Base-by-base conservation (phyloP, 2,797 vertebrate genomes). In the Diglossa cyanea region DNA sequence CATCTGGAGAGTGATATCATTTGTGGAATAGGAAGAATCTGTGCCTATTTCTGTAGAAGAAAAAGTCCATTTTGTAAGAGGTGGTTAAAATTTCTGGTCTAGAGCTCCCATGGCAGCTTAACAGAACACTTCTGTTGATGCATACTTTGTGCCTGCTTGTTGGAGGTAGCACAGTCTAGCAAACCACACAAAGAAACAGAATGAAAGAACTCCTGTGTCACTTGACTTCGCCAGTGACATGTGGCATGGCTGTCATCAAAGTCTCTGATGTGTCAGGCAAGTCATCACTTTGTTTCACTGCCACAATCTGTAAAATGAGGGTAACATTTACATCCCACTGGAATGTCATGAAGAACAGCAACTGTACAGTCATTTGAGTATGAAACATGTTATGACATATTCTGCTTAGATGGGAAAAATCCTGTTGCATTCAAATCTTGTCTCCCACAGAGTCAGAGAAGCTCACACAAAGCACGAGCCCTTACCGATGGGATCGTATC, bases 401-500 rank as follows among this genome's bases (percentile, higher is more conserved):
- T 88, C 58, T 83, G 62, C 73, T 94, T 72, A 75, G 85, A 86
- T 30, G 55, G 73, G 44, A 86, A 86, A 71, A 83, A 78, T 75
- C 48, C 76, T 53, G 42, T 44, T 92, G 54, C 23, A 80, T 44
- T 77, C 51, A 55, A 51, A 54, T 65, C 57, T 78, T 91, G 75
- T 53, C 40, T 77, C 73, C 82, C 60, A 6, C 55, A 26, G n/a
- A 84, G 33, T 30, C 67, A 55, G 54, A 70, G 33, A 16, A 61
- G 77, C 55, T 67, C 48, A 35, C 4, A 33, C 24, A 53, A 31
- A 86, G 44, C 74, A 67, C 37, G 31, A n/a, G 62, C 87, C 88
- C 98, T 99, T 97, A 99, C 99, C 99, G 10, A 99, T 48, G 9
- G 99, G 99, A 95, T 99, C 99, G 0, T 99, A 98, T 97, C 98